Evolutionary conservation across 2,113 vertebrate genomes (phyloP).

Genomic region (Hemibagrus wyckioides): DNA sequence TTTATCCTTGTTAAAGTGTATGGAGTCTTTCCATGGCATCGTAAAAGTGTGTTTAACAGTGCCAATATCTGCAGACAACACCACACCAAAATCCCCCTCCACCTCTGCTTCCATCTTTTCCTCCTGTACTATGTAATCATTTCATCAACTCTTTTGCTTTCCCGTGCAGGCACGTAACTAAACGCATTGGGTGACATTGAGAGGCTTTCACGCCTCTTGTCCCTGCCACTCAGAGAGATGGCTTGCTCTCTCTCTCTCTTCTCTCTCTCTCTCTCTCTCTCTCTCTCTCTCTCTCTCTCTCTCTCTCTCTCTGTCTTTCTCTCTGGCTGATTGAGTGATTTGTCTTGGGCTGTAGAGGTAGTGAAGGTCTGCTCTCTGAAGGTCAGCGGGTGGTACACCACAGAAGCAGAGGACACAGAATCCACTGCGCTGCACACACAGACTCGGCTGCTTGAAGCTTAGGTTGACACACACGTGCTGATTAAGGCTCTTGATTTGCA

Average conservation of each 20-base stretch:
- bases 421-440: background rate
- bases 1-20: constrained; percentile 28
- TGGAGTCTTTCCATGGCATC: constrained; percentile 63
- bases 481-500: constrained; percentile 35
- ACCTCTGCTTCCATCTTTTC: constrained; percentile 49
- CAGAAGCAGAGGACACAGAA: constrained; percentile 41
- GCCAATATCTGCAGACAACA: constrained; percentile 67
- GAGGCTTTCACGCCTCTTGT: constrained; percentile 75
- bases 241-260: constrained; percentile 42
- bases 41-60: constrained; percentile 74
- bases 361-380: constrained; percentile 68
- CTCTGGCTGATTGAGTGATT: constrained; percentile 75
- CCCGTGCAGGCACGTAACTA: constrained; percentile 74
- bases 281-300: constrained; percentile 52
- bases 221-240: constrained; percentile 69
- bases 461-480: constrained; percentile 37
- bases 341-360: constrained; percentile 73
- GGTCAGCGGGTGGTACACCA: constrained; percentile 71
- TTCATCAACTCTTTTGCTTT: constrained; percentile 77
- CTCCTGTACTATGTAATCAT: constrained; percentile 75
- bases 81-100: constrained; percentile 57
- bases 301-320: constrained; percentile 52
- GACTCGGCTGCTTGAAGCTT: constrained; percentile 10
- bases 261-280: constrained; percentile 45
- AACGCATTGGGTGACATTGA: constrained; percentile 77